Base-by-base conservation (phyloP, 2,113 vertebrate species). In the Cyphomyrus discorhynchus region DNA sequence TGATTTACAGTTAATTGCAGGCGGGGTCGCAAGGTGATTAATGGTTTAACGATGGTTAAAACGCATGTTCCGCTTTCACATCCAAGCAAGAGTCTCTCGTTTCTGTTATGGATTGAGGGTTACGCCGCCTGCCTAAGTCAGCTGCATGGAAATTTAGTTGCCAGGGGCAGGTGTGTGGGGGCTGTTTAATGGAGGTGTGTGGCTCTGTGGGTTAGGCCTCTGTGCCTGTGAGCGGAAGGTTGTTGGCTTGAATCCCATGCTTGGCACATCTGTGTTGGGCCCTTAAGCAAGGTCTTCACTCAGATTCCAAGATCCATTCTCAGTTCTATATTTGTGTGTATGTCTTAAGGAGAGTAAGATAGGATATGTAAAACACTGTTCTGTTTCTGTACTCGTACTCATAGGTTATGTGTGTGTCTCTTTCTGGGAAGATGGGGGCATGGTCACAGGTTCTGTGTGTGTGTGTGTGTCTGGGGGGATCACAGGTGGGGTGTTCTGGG, bases 41-140 rank as follows among this genome's bases (percentile, higher is more conserved):
- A 88, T 15, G 87, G 87, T 42, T 88, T 88, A 88, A 24, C 39
- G 56, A 24, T 56, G 39, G 21, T 88, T 66, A 66, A n/a, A 88
- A 11, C 35, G 10, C 56, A 66, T 11, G 87, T 42, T n/a, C 35
- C 15, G 87, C 87, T 45, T 45, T n/a, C 39, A 21, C 35, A 15
- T 80, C 74, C 17, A 5, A 15, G 35, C 4, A 3, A 3, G 3
- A 74, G 42, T 21, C 13, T 83, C 19, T 39, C 19, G 24, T 24
- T n/a, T 88, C 39, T 56, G 56, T 88, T 70, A 6, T 5, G 56
- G 87, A 24, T n/a, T 27, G 39, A 56, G 19, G 13, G 42, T 9
- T 42, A 9, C 5, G 21, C 21, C 3, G 62, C 46, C 49, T 88
- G 42, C 27, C 62, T 10, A 42, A 80, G 74, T 0, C 35, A 7